A percentile compares a stretch with the other conserved stretches of the same genome.
phyloP scores from a whole-genome alignment of 2,888 invertebrate genomes.

The Petrophora chlorosata region DNA sequence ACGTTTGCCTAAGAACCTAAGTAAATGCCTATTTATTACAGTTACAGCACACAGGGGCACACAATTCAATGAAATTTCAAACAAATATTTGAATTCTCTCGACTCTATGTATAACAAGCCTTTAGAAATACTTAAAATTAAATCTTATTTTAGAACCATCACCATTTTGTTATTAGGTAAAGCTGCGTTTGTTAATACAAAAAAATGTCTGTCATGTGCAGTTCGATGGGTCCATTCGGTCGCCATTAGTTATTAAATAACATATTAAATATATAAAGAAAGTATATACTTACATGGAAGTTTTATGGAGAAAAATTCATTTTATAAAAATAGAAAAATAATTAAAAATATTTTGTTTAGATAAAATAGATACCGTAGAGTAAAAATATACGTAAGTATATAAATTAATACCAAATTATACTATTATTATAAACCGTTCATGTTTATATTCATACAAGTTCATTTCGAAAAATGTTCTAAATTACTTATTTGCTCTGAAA shows the following conservation, averaged over 20 bases:
- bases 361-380: too few relatives aligned
- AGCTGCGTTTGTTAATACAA: conserved; percentile 45
- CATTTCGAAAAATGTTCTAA: too few relatives aligned
- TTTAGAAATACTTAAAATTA: conserved; percentile 44
- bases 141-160: conserved; percentile 63
- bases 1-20: conserved; percentile 4
- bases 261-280: conserved; percentile 9
- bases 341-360: too few relatives aligned
- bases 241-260: conserved; percentile 36
- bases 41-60: conserved; percentile 26
- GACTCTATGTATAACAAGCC: conserved; percentile 65
- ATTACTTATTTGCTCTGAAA: too few relatives aligned
- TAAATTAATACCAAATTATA: too few relatives aligned
- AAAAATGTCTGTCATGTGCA: conserved; percentile 68
- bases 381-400: too few relatives aligned
- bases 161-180: conserved; percentile 65
- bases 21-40: conserved; percentile 3
- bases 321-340: too few relatives aligned
- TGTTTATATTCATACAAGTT: too few relatives aligned
- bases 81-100: conserved; percentile 35
- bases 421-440: too few relatives aligned
- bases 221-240: conserved; percentile 76
- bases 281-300: conserved; percentile 2
- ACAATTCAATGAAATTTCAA: conserved; percentile 15
- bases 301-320: too few relatives aligned